Base-by-base conservation (phyloP, 2,113 vertebrate genomes). In the Misgurnus mizolepis region DNA sequence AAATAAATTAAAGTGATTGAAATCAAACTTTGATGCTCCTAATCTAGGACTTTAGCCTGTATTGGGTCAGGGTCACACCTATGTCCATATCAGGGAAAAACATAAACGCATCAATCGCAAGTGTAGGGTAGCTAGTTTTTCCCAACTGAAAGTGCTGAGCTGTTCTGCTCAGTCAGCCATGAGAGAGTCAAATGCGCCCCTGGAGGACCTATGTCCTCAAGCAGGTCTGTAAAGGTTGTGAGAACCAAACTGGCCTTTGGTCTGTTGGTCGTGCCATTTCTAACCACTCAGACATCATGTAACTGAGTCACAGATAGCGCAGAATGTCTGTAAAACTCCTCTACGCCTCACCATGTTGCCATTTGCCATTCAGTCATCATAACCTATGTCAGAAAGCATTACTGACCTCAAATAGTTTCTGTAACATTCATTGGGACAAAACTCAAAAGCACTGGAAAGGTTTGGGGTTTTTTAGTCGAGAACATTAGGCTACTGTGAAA, bases 151-250 rank as follows among this genome's bases (percentile, higher is more conserved):
- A 40, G 11, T 5, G 11, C 5, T 41, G 40, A 58, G 55, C 58
- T 41, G 4, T 14, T 9, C 41, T 67, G 8, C 17, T 7, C 49
- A 10, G 18, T 41, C 18, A 17, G 10, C 67, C 22, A 62, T 47
- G 10, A 6, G 4, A 15, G 50, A 64, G 11, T 34, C 22, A 9
- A 17, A 34, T 5, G 5, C 8, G 34, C 73, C 79, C 56, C 66
- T 67, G 40, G 39, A 77, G 72, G 60, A 49, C n/a, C 6, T 45
- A 2, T 47, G 41, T 77, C 47, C 71, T 55, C 62, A 58, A 4
- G 18, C 62, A 64, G 71, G 72, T 77, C 77, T 39, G 3, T 49
- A 40, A 39, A 58, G 69, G 75, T 67, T 83, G 50, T 81, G 74
- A 78, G 75, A 75, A 83, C 69, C 27, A 18, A 65, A 65, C 78